These are phyloP conservation scores for Resseliella maxima DNA, from an alignment of 2,888 invertebrate genomes.

Conservation along the genomic window DNA sequence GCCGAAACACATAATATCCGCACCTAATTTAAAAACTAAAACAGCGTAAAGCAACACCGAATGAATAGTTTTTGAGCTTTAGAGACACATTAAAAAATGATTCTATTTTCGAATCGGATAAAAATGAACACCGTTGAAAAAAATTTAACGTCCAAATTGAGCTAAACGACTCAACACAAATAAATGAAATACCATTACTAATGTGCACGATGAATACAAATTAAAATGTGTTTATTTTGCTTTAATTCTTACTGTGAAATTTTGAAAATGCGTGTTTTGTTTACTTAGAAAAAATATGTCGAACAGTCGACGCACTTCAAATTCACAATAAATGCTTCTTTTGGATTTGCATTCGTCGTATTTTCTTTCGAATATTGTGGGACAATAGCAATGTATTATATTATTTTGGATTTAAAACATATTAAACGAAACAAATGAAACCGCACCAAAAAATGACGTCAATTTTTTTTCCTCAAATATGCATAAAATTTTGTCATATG, in stretches of 20 bases:
- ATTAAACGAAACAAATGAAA: constrained; percentile 17
- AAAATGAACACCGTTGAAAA: not conserved
- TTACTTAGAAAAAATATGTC: not conserved
- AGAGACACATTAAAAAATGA: not conserved
- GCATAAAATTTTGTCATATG: constrained; percentile 38
- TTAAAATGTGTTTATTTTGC: not conserved
- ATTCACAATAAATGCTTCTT: not conserved
- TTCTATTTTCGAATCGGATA: not conserved
- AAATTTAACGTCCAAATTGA: not conserved
- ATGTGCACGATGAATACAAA: constrained; percentile 38
- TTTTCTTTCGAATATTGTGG: not conserved
- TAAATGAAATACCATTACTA: constrained; percentile 14
- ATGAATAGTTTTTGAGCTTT: not conserved
- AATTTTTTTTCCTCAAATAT: not conserved
- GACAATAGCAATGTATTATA: not conserved
- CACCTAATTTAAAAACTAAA: not conserved
- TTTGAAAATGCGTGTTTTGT: constrained; percentile 53
- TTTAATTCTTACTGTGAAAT: not conserved
- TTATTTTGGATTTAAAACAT: not conserved
- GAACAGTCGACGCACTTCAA: not conserved
- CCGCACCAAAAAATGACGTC: constrained; percentile 55
- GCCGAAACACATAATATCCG: constrained; percentile 2
- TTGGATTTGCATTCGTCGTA: not conserved
- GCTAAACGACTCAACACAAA: not conserved
- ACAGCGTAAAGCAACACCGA: not conserved